Percentiles rank a stretch among this genome's conserved stretches.
Evolutionary conservation across 2,888 invertebrate genomes (phyloP).

Genomic region (Oasisia sp.): DNA sequence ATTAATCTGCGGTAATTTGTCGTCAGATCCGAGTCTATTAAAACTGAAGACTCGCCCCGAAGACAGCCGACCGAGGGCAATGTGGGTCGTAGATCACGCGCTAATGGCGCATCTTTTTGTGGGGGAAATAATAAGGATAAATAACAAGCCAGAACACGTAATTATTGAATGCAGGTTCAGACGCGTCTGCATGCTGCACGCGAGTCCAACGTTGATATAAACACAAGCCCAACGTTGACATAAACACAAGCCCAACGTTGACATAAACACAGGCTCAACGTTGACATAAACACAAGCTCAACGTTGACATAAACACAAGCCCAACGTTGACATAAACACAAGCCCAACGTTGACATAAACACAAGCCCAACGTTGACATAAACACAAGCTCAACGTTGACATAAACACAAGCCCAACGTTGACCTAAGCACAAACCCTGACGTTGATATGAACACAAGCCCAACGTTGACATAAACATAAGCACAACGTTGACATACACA

Average conservation of each 20-base stretch:
- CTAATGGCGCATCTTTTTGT: background rate
- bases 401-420: no score
- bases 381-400: no score
- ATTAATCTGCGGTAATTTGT: constrained; percentile 17
- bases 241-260: background rate
- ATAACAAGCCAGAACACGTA: background rate
- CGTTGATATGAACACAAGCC: no score
- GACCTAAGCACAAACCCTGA: no score
- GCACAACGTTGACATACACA: no score
- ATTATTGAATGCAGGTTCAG: background rate
- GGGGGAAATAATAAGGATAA: background rate
- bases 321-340: background rate
- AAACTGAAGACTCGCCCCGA: background rate
- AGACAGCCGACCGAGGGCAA: background rate
- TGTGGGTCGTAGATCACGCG: background rate
- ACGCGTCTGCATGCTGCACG: background rate
- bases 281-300: background rate
- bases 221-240: no score
- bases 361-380: no score
- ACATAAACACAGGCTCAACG: background rate
- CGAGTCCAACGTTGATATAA: background rate
- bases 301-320: background rate
- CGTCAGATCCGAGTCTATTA: constrained; percentile 12
- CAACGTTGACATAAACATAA: no score
- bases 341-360: no score